phyloP scores from a whole-genome alignment of 2,113 vertebrate species.

The Cyanistes caeruleus region DNA sequence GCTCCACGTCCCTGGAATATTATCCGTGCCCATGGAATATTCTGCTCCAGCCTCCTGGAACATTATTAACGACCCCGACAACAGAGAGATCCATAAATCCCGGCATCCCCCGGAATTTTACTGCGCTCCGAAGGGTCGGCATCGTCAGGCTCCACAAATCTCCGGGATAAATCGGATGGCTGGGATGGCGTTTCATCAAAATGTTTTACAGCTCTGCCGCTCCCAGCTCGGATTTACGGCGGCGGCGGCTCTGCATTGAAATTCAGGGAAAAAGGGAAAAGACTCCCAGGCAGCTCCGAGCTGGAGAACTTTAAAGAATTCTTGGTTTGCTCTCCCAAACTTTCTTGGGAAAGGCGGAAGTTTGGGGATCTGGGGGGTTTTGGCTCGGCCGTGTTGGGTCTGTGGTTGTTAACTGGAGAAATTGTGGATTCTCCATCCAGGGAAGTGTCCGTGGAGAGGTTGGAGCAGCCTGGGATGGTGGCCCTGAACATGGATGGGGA shows the following conservation, averaged over 20 bases:
- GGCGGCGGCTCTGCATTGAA: not conserved
- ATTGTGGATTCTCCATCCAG: accelerated
- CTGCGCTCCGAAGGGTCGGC: conserved; percentile 26
- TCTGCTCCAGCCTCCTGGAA: not conserved
- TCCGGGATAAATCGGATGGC: conserved; percentile 35
- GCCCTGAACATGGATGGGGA: not conserved
- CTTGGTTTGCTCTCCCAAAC: not conserved
- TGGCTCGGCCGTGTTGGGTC: not conserved
- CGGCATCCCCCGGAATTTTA: conserved; percentile 30
- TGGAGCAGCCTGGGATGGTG: not conserved
- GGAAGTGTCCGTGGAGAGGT: not conserved
- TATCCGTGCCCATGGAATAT: not conserved
- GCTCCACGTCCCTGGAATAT: not conserved
- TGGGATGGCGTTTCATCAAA: conserved; percentile 64
- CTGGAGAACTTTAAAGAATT: accelerated
- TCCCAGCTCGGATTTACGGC: conserved; percentile 47
- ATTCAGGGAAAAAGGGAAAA: not conserved
- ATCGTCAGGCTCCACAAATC: conserved; percentile 64
- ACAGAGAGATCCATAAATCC: conserved; percentile 27
- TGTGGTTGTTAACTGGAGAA: accelerated
- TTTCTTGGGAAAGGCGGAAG: not conserved
- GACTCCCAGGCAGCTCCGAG: not conserved
- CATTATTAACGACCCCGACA: conserved; percentile 17
- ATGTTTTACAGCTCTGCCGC: conserved; percentile 58
- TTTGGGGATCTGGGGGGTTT: not conserved